A percentile compares a stretch with the other conserved stretches of the same genome.
Evolutionary conservation across 1,140 invertebrate genomes (phyloP).

Genomic region (Drosophila santomea): DNA sequence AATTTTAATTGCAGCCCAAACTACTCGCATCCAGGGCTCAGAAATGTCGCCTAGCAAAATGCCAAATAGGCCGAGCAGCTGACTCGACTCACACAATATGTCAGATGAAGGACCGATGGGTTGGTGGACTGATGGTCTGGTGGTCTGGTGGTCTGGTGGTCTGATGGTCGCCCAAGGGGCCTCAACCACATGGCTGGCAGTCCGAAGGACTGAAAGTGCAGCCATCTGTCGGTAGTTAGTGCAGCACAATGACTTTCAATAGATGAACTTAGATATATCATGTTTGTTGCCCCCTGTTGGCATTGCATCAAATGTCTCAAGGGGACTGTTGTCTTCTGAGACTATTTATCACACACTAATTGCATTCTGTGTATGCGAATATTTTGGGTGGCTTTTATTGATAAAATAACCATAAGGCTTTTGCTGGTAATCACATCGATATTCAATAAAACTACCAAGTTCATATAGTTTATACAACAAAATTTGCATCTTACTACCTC

Average conservation of each 20-base stretch:
- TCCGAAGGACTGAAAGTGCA: constrained; percentile 27
- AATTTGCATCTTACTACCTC: too few species aligned
- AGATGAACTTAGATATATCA: constrained; percentile 48
- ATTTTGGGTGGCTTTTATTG: neutral
- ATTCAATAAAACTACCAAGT: too few species aligned
- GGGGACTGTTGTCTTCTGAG: constrained; percentile 17
- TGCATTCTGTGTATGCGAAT: neutral
- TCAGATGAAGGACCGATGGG: neutral
- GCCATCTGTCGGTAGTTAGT: constrained; percentile 46
- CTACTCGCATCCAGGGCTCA: constrained; percentile 22
- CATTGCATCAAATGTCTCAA: constrained; percentile 24
- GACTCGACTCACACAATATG: constrained; percentile 48
- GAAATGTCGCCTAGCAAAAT: constrained; percentile 27
- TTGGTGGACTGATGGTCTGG: neutral
- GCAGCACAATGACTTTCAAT: constrained; percentile 50
- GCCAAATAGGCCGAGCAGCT: constrained; percentile 67
- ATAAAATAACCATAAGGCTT: too few species aligned
- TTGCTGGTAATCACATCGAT: too few species aligned
- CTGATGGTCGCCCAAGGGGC: constrained; percentile 6
- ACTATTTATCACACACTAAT: constrained; percentile 24
- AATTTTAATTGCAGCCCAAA: constrained; percentile 72
- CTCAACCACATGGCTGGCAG: constrained; percentile 12
- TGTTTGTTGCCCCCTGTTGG: constrained; percentile 24
- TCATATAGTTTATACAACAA: too few species aligned
- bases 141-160: too few species aligned